Evolutionary conservation across 2,113 vertebrate genomes (phyloP).

Genomic region (Coregonus clupeaformis): DNA sequence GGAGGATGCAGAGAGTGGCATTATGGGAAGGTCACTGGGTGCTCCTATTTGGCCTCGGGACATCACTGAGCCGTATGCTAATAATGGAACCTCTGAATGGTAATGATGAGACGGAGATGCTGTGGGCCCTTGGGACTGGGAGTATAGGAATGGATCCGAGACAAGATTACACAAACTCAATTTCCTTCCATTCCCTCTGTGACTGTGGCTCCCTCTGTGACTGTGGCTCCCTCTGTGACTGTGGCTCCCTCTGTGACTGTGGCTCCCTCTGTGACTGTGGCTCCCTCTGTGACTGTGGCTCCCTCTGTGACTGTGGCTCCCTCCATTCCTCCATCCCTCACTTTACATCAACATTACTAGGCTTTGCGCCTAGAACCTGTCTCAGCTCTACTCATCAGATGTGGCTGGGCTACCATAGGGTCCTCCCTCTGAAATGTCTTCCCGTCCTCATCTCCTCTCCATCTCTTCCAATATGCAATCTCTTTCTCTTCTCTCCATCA

Average conservation of each 20-base stretch:
- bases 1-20: constrained; percentile 45
- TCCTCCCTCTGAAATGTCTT: constrained; percentile 27
- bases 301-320: constrained; percentile 1
- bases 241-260: background rate
- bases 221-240: background rate
- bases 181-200: constrained; percentile 3
- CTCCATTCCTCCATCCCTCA: constrained; percentile 47
- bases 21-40: constrained; percentile 69
- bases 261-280: background rate
- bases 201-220: background rate
- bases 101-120: constrained; percentile 42
- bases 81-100: constrained; percentile 63
- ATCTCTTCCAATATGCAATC: background rate
- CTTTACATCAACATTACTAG: constrained; percentile 65
- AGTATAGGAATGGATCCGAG: constrained; percentile 37
- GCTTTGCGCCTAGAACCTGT: constrained; percentile 52
- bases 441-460: background rate
- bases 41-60: constrained; percentile 62
- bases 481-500: constrained; percentile 24
- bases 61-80: constrained; percentile 58
- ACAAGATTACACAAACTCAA: constrained; percentile 25
- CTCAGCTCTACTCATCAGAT: constrained; percentile 70
- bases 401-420: constrained; percentile 50
- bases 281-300: constrained; percentile 1
- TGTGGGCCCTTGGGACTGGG: constrained; percentile 38